Evolutionary conservation across 2,888 invertebrate species (phyloP).

Genomic region (Sphinx pinastri): DNA sequence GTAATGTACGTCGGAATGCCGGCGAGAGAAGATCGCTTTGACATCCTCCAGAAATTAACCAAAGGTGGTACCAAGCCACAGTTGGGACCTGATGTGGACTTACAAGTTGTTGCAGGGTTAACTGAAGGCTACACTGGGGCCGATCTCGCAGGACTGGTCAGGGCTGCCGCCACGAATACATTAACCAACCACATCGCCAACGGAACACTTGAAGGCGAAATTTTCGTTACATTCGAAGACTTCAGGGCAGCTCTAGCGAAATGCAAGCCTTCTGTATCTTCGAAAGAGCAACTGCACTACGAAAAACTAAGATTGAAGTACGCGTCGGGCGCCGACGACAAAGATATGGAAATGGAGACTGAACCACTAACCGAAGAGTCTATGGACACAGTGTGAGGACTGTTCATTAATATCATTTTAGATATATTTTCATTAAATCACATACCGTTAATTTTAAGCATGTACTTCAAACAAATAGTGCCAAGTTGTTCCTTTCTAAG

Average conservation of each 20-base stretch:
- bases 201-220: slow-evolving; percentile 78
- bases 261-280: slow-evolving; percentile 94
- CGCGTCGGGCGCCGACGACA: slow-evolving; percentile 78
- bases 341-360: slow-evolving; percentile 84
- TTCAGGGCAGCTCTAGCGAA: slow-evolving; percentile 90
- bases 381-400: slow-evolving; percentile 78
- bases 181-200: slow-evolving; percentile 89
- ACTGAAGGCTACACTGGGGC: slow-evolving; percentile 95
- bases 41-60: slow-evolving; percentile 94
- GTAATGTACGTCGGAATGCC: slow-evolving; percentile 96
- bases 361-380: slow-evolving; percentile 75
- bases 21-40: slow-evolving; percentile 89
- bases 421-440: slow-evolving; percentile 50
- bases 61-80: slow-evolving; percentile 93
- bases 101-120: slow-evolving; percentile 87
- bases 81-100: slow-evolving; percentile 89
- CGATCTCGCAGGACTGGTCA: slow-evolving; percentile 94
- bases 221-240: slow-evolving; percentile 87
- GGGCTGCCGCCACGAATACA: slow-evolving; percentile 93
- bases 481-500: slow-evolving; percentile 58
- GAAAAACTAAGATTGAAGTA: slow-evolving; percentile 89
- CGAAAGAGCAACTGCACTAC: slow-evolving; percentile 91
- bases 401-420: slow-evolving; percentile 51
- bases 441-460: slow-evolving; percentile 45
- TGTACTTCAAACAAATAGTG: slow-evolving; percentile 61